Evolutionary conservation across 2,113 vertebrate genomes (phyloP).

Genomic region (Calidris pugnax): DNA sequence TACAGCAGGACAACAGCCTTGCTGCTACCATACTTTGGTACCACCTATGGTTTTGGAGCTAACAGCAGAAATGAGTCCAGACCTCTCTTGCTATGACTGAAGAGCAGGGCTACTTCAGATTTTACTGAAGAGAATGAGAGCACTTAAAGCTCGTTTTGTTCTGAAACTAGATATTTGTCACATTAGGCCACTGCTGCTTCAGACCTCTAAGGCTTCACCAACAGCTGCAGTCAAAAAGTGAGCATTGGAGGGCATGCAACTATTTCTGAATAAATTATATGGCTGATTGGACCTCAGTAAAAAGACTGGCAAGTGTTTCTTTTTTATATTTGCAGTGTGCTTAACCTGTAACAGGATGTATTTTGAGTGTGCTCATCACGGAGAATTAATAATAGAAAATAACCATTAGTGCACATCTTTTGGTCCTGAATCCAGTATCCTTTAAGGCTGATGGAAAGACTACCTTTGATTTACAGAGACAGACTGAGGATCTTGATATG

Average conservation of each 20-base stretch:
- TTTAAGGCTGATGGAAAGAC: neutral
- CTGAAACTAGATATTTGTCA: neutral
- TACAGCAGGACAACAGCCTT: neutral
- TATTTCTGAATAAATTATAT: neutral
- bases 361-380: neutral
- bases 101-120: neutral
- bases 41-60: rapidly evolving
- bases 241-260: rapidly evolving
- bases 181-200: neutral
- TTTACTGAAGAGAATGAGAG: neutral
- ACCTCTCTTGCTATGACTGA: neutral
- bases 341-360: neutral
- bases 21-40: neutral
- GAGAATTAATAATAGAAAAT: neutral
- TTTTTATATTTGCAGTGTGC: neutral
- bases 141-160: neutral
- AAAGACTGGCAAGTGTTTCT: neutral
- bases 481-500: neutral
- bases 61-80: neutral
- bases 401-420: rapidly evolving
- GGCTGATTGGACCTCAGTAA: neutral
- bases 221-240: neutral
- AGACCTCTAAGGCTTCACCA: neutral
- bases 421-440: neutral
- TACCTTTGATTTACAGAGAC: neutral